These are phyloP conservation scores for Cyphomyrus discorhynchus DNA, from an alignment of 2,113 vertebrate genomes.

Conservation along the genomic window DNA sequence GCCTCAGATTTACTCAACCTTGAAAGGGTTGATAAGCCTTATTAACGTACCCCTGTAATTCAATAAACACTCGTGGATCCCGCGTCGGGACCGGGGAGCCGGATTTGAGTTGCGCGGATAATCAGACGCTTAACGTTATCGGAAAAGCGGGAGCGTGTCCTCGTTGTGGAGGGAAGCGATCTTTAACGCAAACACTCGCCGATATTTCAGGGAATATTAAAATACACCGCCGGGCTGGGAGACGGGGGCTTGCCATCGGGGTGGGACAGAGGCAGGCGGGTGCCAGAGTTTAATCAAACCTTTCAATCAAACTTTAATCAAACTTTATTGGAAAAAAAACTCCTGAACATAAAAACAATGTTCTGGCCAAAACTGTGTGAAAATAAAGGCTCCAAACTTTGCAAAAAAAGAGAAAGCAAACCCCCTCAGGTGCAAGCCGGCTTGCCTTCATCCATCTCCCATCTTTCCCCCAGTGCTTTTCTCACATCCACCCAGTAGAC, in stretches of 20 bases:
- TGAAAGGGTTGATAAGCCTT: slow-evolving; percentile 12
- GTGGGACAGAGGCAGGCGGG: not conserved
- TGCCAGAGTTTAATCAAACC: not conserved
- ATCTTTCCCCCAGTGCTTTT: not conserved
- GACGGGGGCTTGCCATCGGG: not conserved
- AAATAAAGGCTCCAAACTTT: not conserved
- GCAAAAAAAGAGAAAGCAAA: not conserved
- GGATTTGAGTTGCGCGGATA: not conserved
- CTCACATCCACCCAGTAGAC: not conserved
- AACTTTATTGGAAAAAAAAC: slow-evolving; percentile 6
- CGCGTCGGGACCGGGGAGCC: not conserved
- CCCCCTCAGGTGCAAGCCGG: not conserved
- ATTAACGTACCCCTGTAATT: not conserved
- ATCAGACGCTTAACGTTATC: not conserved
- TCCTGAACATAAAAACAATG: not conserved
- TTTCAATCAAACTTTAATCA: slow-evolving; percentile 10
- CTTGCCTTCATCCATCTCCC: not conserved
- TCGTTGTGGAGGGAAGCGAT: not conserved
- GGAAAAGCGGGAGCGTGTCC: not conserved
- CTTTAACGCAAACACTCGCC: not conserved
- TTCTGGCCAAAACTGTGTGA: not conserved
- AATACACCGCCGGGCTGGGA: not conserved
- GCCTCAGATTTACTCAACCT: not conserved
- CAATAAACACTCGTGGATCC: not conserved
- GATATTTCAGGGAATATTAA: slow-evolving; percentile 14